Percentiles rank a stretch among this genome's conserved stretches.
Conservation (phyloP, 1,140 invertebrate genomes). For the Leptonema lineaticorne region DNA sequence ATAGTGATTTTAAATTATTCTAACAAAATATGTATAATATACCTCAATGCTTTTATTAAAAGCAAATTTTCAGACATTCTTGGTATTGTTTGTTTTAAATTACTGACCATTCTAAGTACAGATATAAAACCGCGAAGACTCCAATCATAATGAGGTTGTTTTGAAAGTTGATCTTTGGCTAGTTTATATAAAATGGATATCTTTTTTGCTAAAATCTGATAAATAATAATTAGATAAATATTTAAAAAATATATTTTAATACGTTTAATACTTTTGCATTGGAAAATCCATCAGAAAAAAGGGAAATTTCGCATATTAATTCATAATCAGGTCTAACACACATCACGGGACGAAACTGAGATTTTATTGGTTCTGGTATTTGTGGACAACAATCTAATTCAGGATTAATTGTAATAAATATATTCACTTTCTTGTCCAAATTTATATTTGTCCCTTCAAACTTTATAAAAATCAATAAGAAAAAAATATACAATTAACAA, state of each 20-base stretch:
- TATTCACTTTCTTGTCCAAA: constrained; percentile 81
- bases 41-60: constrained; percentile 80
- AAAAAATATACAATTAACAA: not conserved
- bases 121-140: constrained; percentile 86
- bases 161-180: constrained; percentile 82
- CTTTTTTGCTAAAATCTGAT: constrained; percentile 80
- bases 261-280: constrained; percentile 67
- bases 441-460: constrained; percentile 84
- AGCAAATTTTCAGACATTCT: constrained; percentile 81
- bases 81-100: constrained; percentile 73
- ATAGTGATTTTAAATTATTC: not conserved
- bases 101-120: constrained; percentile 85
- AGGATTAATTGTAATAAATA: constrained; percentile 94
- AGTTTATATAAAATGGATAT: constrained; percentile 88
- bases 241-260: not conserved
- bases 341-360: constrained; percentile 85
- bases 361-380: constrained; percentile 88
- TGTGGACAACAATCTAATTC: constrained; percentile 88
- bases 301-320: constrained; percentile 86
- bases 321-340: constrained; percentile 88
- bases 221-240: constrained; percentile 21
- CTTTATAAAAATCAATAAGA: constrained; percentile 48
- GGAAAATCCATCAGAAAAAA: constrained; percentile 89
- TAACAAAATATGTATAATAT: too few relatives aligned
- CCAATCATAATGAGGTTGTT: constrained; percentile 93